phyloP scores from a whole-genome alignment of 2,888 invertebrate genomes.

The Dryococelus australis region DNA sequence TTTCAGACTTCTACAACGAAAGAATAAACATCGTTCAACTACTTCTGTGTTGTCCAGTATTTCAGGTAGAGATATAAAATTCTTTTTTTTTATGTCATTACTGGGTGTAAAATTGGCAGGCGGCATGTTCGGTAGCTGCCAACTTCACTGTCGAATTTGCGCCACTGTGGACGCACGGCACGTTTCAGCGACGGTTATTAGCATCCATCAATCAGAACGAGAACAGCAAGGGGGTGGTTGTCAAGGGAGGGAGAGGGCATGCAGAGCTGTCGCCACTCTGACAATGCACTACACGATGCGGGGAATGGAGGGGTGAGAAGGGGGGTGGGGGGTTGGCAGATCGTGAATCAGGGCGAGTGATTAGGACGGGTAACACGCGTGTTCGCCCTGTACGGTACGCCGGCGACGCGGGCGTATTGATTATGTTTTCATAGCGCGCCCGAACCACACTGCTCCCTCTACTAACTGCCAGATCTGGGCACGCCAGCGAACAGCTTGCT shows the following conservation, averaged over 20 bases:
- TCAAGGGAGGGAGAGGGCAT: background rate
- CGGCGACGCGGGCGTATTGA: background rate
- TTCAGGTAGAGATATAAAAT: no score
- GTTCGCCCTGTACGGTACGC: background rate
- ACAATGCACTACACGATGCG: background rate
- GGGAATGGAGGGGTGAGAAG: background rate
- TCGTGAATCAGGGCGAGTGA: conserved; percentile 10
- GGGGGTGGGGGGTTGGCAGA: background rate
- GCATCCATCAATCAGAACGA: background rate
- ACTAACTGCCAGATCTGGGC: background rate
- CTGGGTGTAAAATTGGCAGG: no score
- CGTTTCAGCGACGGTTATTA: background rate
- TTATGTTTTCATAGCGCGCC: background rate
- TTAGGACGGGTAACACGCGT: background rate
- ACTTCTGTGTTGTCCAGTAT: no score
- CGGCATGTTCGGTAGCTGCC: background rate
- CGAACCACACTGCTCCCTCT: background rate
- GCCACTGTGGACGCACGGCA: background rate
- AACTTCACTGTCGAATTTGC: background rate
- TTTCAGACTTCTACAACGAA: no score
- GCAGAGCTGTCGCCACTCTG: background rate
- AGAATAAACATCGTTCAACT: no score
- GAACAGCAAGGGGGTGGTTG: background rate
- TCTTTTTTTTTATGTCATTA: no score
- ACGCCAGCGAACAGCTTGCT: background rate